Base-by-base conservation (phyloP, 2,113 vertebrate species). In the Dendropsophus ebraccatus region DNA sequence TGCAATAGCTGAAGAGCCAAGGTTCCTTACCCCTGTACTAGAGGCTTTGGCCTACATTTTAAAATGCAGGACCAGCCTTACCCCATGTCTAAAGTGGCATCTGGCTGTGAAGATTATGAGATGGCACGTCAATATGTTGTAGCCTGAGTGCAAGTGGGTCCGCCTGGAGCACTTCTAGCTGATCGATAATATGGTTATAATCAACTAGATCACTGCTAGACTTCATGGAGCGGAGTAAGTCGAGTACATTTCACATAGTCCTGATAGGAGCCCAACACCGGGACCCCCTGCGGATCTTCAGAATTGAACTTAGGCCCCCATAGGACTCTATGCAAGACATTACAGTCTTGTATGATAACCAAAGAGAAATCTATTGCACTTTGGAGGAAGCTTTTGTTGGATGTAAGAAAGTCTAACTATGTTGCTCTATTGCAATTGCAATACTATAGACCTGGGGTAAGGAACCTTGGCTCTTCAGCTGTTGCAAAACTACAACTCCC, bases 71-170 rank as follows among this genome's bases (percentile, higher is more conserved):
- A 23, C 16, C 8, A 12, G 32, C 16, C 50, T 52, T 52, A 52
- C 50, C 16, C 50, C 50, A 52, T 5, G 16, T 10, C 17, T 21
- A 70, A 14, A 70, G 32, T 69, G 65, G 65, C 65, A 35, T 65
- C 60, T 65, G 60, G 25, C 60, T 65, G 60, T 32, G 65, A 69
- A 69, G 30, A 32, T 69, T 69, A 69, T 69, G 65, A 70, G 67
- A 19, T 70, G 67, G 67, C 32, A 70, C 8, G 30, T 69, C 65
- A 69, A 69, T 32, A 69, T 35, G 65, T 69, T 35, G 65, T 69
- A 35, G 65, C 16, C 30, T 32, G 67, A 70, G 67, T 37, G 32
- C 35, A 37, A 70, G 32, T 23, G 65, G 35, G 67, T 37, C 32
- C 14, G 32, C 19, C 67, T 11, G 32, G 32, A 70, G 67, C 67